Percentiles rank a stretch among this genome's conserved stretches.
Conservation (phyloP, 2,888 invertebrate genomes). For the Meganola albula region DNA sequence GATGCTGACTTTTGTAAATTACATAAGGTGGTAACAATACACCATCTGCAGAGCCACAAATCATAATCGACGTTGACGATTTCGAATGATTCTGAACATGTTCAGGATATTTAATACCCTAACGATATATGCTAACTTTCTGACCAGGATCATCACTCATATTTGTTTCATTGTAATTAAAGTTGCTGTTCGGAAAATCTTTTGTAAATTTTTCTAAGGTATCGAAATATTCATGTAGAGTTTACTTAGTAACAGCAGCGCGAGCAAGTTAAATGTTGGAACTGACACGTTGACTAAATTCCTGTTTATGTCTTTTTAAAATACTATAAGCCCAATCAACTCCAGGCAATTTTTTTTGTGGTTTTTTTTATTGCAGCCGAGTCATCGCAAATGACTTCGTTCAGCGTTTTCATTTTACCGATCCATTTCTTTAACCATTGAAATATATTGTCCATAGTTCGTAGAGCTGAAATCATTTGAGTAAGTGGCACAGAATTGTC, state of each 20-base stretch:
- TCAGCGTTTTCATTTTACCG: conserved; percentile 1
- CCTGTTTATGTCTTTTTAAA: conserved; percentile 19
- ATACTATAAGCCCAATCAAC: conserved; percentile 19
- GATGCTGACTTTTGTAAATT: conserved; percentile 16
- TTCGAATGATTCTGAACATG: conserved; percentile 11
- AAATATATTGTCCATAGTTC: conserved; percentile 10
- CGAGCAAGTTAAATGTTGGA: too few relatives aligned
- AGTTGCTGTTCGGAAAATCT: conserved; percentile 7
- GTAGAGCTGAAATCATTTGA: conserved; percentile 7
- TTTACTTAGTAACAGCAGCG: conserved; percentile 4
- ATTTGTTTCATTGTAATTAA: conserved; percentile 19
- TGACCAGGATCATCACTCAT: conserved; percentile 14
- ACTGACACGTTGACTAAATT: conserved; percentile 11
- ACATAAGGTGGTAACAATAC: conserved; percentile 15
- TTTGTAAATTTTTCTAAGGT: not conserved
- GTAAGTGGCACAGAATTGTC: conserved; percentile 6
- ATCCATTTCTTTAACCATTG: conserved; percentile 12
- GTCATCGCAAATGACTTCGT: conserved; percentile 5
- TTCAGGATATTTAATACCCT: conserved; percentile 15
- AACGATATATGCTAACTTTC: conserved; percentile 12
- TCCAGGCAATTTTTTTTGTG: conserved; percentile 16
- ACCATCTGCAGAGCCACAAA: conserved; percentile 15
- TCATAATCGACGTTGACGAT: conserved; percentile 10
- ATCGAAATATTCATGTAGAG: conserved; percentile 6
- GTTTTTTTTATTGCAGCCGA: conserved; percentile 5